A percentile compares a stretch with the other conserved stretches of the same genome.
These are phyloP conservation scores for Heliconius ismenius DNA, from an alignment of 2,888 invertebrate species.

Conservation along the genomic window DNA sequence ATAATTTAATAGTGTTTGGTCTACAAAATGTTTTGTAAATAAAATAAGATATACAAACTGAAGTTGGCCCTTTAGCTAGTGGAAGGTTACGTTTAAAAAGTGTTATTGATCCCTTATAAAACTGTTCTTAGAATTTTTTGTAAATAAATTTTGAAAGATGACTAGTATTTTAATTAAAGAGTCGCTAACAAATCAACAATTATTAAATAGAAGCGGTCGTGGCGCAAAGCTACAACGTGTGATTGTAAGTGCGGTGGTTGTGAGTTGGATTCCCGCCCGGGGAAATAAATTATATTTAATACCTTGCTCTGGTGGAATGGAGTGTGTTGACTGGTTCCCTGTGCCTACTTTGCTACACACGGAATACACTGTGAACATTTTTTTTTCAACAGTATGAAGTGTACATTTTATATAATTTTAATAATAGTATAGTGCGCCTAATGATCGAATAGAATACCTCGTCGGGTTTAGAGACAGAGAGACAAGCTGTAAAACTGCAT, in stretches of 20 bases:
- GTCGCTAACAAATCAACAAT: background rate
- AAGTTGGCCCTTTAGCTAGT: background rate
- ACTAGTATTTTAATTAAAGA: constrained; percentile 13
- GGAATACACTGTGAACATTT: background rate
- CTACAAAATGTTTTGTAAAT: constrained; percentile 6
- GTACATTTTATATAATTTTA: no score
- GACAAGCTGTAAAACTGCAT: no score
- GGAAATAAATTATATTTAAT: background rate
- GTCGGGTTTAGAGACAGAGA: no score
- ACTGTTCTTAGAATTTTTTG: background rate
- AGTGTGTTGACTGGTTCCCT: background rate
- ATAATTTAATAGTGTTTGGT: constrained; percentile 13
- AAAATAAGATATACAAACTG: background rate
- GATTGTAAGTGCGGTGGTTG: background rate
- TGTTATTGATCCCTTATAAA: background rate
- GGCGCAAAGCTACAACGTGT: background rate
- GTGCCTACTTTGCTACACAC: background rate
- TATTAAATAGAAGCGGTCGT: background rate
- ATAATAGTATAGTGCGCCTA: no score
- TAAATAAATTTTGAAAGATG: constrained; percentile 21
- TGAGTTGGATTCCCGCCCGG: background rate
- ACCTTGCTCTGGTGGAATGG: background rate
- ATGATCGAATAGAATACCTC: no score
- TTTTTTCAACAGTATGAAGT: no score
- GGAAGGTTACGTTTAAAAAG: background rate